These are phyloP conservation scores for Ceratosolen fusciceps DNA, from an alignment of 1,140 invertebrate genomes.

Conservation along the genomic window DNA sequence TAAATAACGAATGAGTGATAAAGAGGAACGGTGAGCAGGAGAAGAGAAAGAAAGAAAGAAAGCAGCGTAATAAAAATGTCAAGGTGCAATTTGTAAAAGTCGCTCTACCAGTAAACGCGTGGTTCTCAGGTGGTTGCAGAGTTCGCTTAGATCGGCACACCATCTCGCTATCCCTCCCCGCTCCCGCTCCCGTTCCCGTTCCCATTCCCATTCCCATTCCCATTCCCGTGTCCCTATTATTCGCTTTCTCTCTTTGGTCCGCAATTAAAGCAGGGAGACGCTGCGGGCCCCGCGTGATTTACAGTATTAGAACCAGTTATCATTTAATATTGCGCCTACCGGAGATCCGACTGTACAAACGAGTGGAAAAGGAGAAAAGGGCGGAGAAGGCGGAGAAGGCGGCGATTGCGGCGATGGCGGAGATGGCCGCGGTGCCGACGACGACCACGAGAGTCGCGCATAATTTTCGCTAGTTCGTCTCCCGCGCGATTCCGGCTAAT, in stretches of 20 bases:
- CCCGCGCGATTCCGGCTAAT: constrained; percentile 39
- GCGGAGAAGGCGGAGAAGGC: background rate
- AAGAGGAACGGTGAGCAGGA: background rate
- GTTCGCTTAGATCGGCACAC: background rate
- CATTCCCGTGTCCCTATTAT: background rate
- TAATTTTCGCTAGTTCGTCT: constrained; percentile 33
- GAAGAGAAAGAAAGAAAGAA: constrained; percentile 30
- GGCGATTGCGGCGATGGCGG: background rate
- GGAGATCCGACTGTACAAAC: constrained; percentile 22
- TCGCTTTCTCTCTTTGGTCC: constrained; percentile 3
- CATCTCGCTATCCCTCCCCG: background rate
- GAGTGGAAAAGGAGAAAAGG: background rate
- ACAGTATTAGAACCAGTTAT: constrained; percentile 40
- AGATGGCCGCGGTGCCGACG: background rate
- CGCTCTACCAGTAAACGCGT: constrained; percentile 4
- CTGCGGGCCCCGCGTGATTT: constrained; percentile 31
- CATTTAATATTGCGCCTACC: constrained; percentile 16
- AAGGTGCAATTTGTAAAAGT: constrained; percentile 46
- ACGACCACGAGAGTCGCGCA: background rate
- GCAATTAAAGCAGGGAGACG: constrained; percentile 14
- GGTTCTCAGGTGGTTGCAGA: constrained; percentile 5
- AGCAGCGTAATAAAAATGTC: constrained; percentile 51
- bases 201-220: too few species aligned
- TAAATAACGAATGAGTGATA: constrained; percentile 3
- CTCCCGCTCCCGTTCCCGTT: background rate